phyloP scores from a whole-genome alignment of 2,797 vertebrate species.

The Pseudochirops corinnae region DNA sequence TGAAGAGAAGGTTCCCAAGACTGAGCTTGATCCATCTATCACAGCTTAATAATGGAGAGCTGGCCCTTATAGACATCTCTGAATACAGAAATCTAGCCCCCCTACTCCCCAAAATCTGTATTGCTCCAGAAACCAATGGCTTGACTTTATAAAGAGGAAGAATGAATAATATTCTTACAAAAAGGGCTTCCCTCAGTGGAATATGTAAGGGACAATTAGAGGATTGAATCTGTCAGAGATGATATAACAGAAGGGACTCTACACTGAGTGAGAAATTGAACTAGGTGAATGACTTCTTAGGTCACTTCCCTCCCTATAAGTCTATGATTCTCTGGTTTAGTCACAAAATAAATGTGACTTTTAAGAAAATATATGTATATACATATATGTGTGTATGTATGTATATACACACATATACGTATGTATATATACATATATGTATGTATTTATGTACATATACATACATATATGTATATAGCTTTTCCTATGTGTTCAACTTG shows the following conservation, averaged over 20 bases:
- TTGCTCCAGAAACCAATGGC: background rate
- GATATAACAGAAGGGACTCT: background rate
- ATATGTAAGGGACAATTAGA: background rate
- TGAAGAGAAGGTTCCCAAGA: background rate
- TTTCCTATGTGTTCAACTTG: background rate
- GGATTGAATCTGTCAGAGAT: background rate
- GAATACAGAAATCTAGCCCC: background rate
- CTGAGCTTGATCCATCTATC: background rate
- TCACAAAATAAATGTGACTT: no score
- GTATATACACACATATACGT: background rate
- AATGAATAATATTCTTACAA: background rate
- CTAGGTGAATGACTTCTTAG: background rate
- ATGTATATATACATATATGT: no score
- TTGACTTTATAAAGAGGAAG: background rate
- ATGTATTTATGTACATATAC: background rate
- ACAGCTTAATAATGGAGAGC: background rate
- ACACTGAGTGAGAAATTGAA: background rate
- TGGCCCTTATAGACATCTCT: background rate
- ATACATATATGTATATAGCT: background rate
- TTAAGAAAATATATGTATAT: no score
- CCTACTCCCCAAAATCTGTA: background rate
- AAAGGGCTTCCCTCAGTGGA: background rate
- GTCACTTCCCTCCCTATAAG: background rate
- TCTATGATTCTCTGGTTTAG: background rate
- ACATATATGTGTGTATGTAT: no score